Evolutionary conservation across 2,797 vertebrate species (phyloP).

Genomic region (Karalla daura): DNA sequence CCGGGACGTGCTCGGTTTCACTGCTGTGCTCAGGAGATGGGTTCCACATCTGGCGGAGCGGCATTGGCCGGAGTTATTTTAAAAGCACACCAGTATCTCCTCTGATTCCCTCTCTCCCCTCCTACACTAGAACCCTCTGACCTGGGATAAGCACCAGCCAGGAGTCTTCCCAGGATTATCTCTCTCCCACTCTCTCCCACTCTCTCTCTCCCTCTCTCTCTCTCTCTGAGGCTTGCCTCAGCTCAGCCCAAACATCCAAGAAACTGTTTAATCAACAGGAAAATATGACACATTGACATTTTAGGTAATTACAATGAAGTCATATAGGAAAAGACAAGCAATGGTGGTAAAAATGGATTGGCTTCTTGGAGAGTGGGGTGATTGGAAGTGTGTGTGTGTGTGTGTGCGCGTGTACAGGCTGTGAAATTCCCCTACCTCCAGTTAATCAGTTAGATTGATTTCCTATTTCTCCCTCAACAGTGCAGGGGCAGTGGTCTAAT

Average conservation of each 20-base stretch:
- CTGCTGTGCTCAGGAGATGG: slow-evolving; percentile 5
- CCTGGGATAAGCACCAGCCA: neutral
- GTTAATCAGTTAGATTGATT: slow-evolving; percentile 72
- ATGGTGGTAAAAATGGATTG: slow-evolving; percentile 18
- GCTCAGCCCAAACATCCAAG: slow-evolving; percentile 49
- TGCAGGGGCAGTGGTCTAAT: slow-evolving; percentile 36
- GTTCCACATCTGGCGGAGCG: slow-evolving; percentile 10
- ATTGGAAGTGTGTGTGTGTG: neutral
- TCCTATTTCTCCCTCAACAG: slow-evolving; percentile 35
- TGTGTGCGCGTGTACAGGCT: neutral
- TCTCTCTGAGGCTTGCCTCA: slow-evolving; percentile 40
- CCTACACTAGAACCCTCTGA: slow-evolving; percentile 40
- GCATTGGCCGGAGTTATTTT: neutral
- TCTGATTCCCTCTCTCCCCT: neutral
- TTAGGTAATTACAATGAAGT: slow-evolving; percentile 59
- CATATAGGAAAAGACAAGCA: slow-evolving; percentile 26
- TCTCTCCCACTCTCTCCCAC: no score
- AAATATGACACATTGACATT: slow-evolving; percentile 61
- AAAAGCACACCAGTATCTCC: slow-evolving; percentile 14
- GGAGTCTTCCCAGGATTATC: slow-evolving; percentile 43
- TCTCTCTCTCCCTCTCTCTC: no score
- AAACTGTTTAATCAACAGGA: slow-evolving; percentile 42
- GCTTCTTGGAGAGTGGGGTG: slow-evolving; percentile 4
- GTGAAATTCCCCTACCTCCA: neutral
- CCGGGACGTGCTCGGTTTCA: neutral